These are phyloP conservation scores for Drosophila sordidula DNA, from an alignment of 2,888 invertebrate genomes.

Conservation along the genomic window DNA sequence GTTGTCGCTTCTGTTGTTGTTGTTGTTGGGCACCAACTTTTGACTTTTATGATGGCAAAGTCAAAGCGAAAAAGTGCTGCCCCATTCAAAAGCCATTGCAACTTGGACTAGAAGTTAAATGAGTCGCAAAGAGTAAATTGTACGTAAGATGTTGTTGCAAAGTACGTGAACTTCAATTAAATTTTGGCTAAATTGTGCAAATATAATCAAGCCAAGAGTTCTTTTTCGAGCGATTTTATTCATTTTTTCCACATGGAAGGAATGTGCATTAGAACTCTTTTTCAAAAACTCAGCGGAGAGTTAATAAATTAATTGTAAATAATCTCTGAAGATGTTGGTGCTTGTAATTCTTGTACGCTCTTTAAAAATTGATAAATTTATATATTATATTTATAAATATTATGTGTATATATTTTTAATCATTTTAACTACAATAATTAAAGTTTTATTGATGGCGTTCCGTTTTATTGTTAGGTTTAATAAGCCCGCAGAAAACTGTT, in stretches of 20 bases:
- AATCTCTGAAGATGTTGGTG: too few relatives aligned
- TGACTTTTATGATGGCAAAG: slow-evolving; percentile 64
- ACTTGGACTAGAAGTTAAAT: slow-evolving; percentile 44
- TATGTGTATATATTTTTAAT: too few relatives aligned
- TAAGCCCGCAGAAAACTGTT: not conserved
- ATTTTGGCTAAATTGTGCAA: not conserved
- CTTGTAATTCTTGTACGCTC: too few relatives aligned
- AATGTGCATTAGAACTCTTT: too few relatives aligned
- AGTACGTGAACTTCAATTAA: slow-evolving; percentile 9
- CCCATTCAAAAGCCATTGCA: slow-evolving; percentile 15
- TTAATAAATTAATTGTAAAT: too few relatives aligned
- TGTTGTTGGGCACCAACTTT: slow-evolving; percentile 56
- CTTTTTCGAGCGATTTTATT: too few relatives aligned
- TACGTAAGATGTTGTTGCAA: not conserved
- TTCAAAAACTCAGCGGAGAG: too few relatives aligned
- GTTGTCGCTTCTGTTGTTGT: slow-evolving; percentile 24
- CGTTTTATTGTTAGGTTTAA: not conserved
- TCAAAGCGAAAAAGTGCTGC: slow-evolving; percentile 8
- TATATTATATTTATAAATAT: too few relatives aligned
- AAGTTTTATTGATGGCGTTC: too few relatives aligned
- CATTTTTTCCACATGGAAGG: too few relatives aligned
- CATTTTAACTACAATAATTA: too few relatives aligned
- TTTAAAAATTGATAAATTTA: too few relatives aligned
- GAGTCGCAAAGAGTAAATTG: slow-evolving; percentile 40
- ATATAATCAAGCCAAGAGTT: not conserved